phyloP scores from a whole-genome alignment of 2,113 vertebrate species.

The Cricetomys ansorgei region DNA sequence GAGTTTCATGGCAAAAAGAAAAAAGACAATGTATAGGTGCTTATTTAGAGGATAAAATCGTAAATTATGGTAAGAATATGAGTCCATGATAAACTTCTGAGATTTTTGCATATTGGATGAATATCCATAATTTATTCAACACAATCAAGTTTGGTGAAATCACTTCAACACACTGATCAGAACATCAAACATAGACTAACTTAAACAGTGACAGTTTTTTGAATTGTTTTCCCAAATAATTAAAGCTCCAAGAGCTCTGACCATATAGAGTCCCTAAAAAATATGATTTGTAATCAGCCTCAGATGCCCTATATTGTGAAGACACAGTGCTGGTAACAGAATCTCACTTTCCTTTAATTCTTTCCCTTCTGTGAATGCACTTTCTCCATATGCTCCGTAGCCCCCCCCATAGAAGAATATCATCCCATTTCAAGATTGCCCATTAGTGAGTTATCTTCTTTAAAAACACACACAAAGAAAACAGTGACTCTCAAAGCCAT shows the following conservation, averaged over 20 bases:
- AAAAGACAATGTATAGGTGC: background rate
- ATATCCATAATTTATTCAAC: slow-evolving; percentile 66
- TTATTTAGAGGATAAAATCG: slow-evolving; percentile 4
- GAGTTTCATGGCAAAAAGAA: background rate
- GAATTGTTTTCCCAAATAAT: slow-evolving; percentile 75
- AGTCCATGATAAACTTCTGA: slow-evolving; percentile 58
- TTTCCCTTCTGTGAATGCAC: slow-evolving; percentile 81
- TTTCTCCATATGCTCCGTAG: slow-evolving; percentile 82
- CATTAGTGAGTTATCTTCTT: slow-evolving; percentile 80
- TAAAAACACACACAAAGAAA: slow-evolving; percentile 56
- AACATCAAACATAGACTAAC: slow-evolving; percentile 65
- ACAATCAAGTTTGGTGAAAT: slow-evolving; percentile 24
- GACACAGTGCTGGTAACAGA: slow-evolving; percentile 65
- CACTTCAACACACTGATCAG: slow-evolving; percentile 54
- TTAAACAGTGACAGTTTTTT: slow-evolving; percentile 73
- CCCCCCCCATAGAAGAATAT: slow-evolving; percentile 69
- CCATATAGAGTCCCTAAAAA: slow-evolving; percentile 76
- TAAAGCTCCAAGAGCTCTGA: slow-evolving; percentile 78
- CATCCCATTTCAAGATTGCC: slow-evolving; percentile 78
- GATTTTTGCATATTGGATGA: slow-evolving; percentile 3
- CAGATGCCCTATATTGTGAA: slow-evolving; percentile 72
- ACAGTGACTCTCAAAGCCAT: slow-evolving; percentile 64
- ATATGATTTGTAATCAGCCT: slow-evolving; percentile 78
- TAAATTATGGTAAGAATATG: slow-evolving; percentile 31
- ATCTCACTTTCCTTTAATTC: slow-evolving; percentile 81